Conservation (phyloP, 2,113 vertebrate genomes). For the Eclectus roratus region DNA sequence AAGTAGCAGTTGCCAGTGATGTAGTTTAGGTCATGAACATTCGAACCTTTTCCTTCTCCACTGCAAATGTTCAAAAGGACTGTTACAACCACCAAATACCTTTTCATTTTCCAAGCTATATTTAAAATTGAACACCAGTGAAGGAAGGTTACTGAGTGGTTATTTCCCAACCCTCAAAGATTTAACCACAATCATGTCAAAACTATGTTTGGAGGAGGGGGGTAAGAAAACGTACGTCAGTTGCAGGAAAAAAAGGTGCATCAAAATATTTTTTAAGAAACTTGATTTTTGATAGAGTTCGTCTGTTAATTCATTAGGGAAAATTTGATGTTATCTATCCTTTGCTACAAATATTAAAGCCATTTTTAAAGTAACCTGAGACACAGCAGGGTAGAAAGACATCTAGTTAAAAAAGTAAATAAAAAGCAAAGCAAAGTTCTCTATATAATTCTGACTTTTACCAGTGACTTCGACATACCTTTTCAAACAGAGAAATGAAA, state of each 20-base stretch:
- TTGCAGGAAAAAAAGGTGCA: not conserved
- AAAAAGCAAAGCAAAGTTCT: constrained; percentile 18
- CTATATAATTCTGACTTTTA: constrained; percentile 45
- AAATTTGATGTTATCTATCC: not conserved
- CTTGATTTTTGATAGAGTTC: not conserved
- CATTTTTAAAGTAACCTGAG: constrained; percentile 46
- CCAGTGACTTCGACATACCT: constrained; percentile 7
- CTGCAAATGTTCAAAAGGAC: not conserved
- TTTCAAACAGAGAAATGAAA: constrained; percentile 50
- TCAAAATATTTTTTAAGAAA: not conserved
- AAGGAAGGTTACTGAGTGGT: not conserved
- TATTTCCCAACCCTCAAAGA: not conserved
- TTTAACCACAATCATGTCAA: not conserved
- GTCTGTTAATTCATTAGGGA: constrained; percentile 19
- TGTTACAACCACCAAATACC: not conserved
- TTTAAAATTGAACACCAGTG: not conserved
- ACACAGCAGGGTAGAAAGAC: not conserved
- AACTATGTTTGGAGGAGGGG: not conserved
- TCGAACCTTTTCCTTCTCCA: not conserved
- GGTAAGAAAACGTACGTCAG: not conserved
- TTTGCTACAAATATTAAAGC: constrained; percentile 54
- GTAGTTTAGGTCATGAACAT: not conserved
- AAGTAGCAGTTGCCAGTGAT: not conserved
- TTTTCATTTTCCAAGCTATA: not conserved
- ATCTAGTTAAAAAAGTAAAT: constrained; percentile 50